Evolutionary conservation across 1,140 invertebrate species (phyloP).

Genomic region (Ladona fulva): DNA sequence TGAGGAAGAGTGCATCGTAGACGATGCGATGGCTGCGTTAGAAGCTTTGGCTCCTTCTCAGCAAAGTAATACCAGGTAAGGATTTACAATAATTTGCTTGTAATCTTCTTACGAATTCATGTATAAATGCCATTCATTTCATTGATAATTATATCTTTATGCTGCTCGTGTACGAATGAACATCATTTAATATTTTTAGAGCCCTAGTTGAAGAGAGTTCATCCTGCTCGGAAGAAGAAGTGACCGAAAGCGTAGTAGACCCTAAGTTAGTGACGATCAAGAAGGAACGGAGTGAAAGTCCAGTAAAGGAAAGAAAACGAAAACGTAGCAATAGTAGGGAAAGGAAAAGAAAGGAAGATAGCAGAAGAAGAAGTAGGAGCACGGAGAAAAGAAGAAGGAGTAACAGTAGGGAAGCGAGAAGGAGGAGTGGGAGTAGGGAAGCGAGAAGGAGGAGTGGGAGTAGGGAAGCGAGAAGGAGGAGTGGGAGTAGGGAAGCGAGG

Average conservation of each 20-base stretch:
- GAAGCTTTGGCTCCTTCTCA: conserved; percentile 71
- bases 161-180: too few relatives aligned
- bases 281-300: conserved; percentile 22
- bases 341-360: conserved; percentile 22
- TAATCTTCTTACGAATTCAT: not conserved
- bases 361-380: conserved; percentile 28
- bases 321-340: conserved; percentile 26
- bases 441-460: conserved; percentile 24
- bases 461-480: conserved; percentile 26
- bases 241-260: too few relatives aligned
- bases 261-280: not conserved
- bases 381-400: conserved; percentile 21
- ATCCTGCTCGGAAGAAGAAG: not conserved
- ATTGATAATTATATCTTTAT: too few relatives aligned
- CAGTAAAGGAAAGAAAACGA: conserved; percentile 23
- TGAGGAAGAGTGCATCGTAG: conserved; percentile 49
- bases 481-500: conserved; percentile 31
- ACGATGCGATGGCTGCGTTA: conserved; percentile 79
- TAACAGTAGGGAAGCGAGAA: conserved; percentile 29
- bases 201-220: not conserved
- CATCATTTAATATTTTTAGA: too few relatives aligned
- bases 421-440: conserved; percentile 31
- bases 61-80: conserved; percentile 16
- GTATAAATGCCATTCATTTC: too few relatives aligned
- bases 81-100: conserved; percentile 21